Base-by-base conservation (phyloP, 1,140 invertebrate genomes). In the Conus betulinus region DNA sequence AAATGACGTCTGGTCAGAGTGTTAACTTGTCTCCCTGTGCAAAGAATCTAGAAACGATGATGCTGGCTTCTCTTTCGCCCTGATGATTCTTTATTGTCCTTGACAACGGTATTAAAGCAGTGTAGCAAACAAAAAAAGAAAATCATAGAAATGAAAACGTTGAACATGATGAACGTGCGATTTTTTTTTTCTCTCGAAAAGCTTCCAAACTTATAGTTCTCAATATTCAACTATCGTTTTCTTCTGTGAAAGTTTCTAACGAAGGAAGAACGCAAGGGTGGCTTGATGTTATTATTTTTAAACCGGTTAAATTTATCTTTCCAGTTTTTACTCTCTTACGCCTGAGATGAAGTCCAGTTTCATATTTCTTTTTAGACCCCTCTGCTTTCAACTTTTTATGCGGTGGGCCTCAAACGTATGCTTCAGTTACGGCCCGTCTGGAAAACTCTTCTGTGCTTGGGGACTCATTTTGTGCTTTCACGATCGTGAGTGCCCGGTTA, bases 371-470 rank as follows among this genome's bases (percentile, higher is more conserved):
- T 71, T 71, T 23, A 1, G 67, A 6, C 17, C 60, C 60, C 67
- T 20, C 11, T 71, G 67, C 67, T 23, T 71, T 0, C 67, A 71
- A 7, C 23, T 71, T 71, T 71, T 71, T 71, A 13, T 71, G 67
- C 23, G 0, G 17, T n/a, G 23, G 11, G 15, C 67, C 67, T 71
- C 67, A 20, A 71, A 23, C 10, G 67, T 71, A 71, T 71, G 67
- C 67, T 71, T 71, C 67, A 23, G 67, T 71, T 71, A 71, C 20
- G 15, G 67, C 67, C 67, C 67, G 11, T 71, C 17, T n/a, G 67
- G 67, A 71, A 71, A 71, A 71, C 20, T 71, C 67, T 71, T n/a
- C 67, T 71, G 67, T 71, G 67, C 23, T 71, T 71, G 67, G 67
- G 20, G 67, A 71, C 67, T 71, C 67, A 13, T 71, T 71, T 71